Base-by-base conservation (phyloP, 37 sponge, comb jelly and placozoan species). In the Spongilla lacustris region DNA sequence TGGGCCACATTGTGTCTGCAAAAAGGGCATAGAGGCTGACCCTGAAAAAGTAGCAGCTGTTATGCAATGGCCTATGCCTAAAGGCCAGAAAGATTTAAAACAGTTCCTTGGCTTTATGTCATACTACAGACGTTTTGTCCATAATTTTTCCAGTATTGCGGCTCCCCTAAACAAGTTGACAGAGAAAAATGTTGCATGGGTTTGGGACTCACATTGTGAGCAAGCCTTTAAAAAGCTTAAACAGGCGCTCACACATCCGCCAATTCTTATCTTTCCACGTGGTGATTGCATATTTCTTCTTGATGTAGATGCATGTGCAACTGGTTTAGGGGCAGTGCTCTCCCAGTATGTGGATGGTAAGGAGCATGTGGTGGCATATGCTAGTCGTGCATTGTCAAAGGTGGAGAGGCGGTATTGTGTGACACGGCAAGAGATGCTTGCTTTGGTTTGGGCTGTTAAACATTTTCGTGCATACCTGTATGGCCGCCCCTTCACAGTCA, bases 221-320 rank as follows among this genome's bases (percentile, higher is more conserved):
- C 37, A 48, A 31, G 80, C 88, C 11, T 87, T 87, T 38, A 3
- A 46, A 28, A 27, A 25, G 2, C 76, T 87, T 2, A 71, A 50
- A 46, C 24, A 49, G 24, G 12, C 22, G 23, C 74, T 87, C 23
- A 49, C 68, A n/a, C 30, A 74, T 22, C 23, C 81, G 2, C 88
- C 88, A n/a, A 50, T 87, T 24, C 76, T 80, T 11, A 73, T 81
- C 8, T 80, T 71, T 28, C 87, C 87, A 14, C 74, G 79, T 36
- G 48, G 46, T 68, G 24, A 8, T 12, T 9, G 19, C 10, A 29
- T 17, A 14, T 86, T 86, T 75, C 70, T 79, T n/a, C 66, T 79
- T 12, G 74, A 79, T 27, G 25, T 66, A 11, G 34, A 67, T 70
- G 71, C 71, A 26, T 70, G 71, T 11, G 28, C 26, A 4, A 29